Evolutionary conservation across 2,797 vertebrate species (phyloP).

Genomic region (Cyprinella venusta): DNA sequence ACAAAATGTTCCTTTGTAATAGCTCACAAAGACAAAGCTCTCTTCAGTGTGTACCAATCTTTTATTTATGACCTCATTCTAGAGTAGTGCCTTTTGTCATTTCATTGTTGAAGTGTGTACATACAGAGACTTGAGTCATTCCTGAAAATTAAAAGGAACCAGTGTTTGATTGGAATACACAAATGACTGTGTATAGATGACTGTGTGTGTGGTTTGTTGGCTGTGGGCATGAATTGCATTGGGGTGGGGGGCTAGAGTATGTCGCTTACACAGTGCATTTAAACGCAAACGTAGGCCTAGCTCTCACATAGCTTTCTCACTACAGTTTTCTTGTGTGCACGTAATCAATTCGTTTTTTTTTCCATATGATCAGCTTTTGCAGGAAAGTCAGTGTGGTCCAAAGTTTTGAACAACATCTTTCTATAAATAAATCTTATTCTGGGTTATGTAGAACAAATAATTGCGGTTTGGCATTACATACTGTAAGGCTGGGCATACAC

Average conservation of each 20-base stretch:
- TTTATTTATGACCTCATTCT: conserved; percentile 45
- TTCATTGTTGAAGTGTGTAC: conserved; percentile 28
- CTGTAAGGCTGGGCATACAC: too few relatives aligned
- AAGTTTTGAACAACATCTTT: background rate
- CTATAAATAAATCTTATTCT: background rate
- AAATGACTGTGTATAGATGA: background rate
- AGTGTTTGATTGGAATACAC: conserved; percentile 40
- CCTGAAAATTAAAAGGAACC: conserved; percentile 36
- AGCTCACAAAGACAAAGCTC: conserved; percentile 22
- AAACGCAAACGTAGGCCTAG: background rate
- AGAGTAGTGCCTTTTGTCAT: conserved; percentile 33
- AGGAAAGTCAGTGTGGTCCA: background rate
- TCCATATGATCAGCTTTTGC: too few relatives aligned
- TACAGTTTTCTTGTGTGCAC: background rate
- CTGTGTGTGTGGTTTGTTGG: conserved; percentile 6
- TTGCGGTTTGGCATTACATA: background rate
- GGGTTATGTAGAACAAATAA: background rate
- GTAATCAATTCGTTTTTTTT: background rate
- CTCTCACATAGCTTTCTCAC: background rate
- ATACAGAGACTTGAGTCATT: conserved; percentile 31
- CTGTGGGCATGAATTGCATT: background rate
- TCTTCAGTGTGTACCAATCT: background rate
- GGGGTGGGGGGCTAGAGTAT: background rate
- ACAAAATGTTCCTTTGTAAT: conserved; percentile 35
- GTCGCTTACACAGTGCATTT: background rate